Evolutionary conservation across 2,113 vertebrate genomes (phyloP).

Genomic region (Elgaria multicarinata): DNA sequence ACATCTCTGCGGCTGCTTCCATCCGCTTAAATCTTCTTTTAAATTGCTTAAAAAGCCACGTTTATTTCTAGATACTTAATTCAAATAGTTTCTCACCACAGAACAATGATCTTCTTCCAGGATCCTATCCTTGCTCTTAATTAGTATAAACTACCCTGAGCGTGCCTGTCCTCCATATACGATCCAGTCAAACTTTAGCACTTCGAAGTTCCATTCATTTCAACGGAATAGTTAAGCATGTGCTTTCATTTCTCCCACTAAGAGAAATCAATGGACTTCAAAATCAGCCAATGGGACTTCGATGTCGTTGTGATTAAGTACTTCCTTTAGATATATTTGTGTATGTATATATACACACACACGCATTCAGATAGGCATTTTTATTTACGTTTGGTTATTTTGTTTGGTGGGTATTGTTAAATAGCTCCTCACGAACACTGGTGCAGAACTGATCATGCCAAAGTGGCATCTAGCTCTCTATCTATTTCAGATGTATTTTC

Average conservation of each 20-base stretch:
- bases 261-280: not conserved
- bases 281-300: not conserved
- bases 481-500: not conserved
- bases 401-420: conserved; percentile 20
- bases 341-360: too few relatives aligned
- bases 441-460: not conserved
- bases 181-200: not conserved
- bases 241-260: not conserved
- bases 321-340: not conserved
- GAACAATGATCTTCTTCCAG: conserved; percentile 53
- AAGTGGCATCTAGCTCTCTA: not conserved
- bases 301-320: not conserved
- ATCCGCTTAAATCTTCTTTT: conserved; percentile 49
- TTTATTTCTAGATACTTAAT: conserved; percentile 70
- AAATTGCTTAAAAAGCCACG: conserved; percentile 54
- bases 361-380: not conserved
- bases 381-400: conserved; percentile 23
- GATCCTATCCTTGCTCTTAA: fast-evolving
- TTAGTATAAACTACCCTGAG: conserved; percentile 66
- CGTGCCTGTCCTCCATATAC: not conserved
- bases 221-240: not conserved
- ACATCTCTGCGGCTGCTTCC: conserved; percentile 45
- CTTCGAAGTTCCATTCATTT: not conserved
- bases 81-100: conserved; percentile 61
- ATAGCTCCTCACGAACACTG: conserved; percentile 1